Conservation (phyloP, 1,140 invertebrate genomes). For the fruit fly (Drosophila melanogaster) region Release_6_plus_ISO1_MT NT_033777.3:1388001-1388500, state of each 20-base stretch:
- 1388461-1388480: too few species aligned
- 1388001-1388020: conserved; percentile 19
- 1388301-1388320: too few species aligned
- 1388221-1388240: not conserved
- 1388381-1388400: too few species aligned
- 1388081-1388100: conserved; percentile 13
- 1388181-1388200: too few species aligned
- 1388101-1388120: conserved; percentile 5
- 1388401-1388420: too few species aligned
- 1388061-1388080: conserved; percentile 3
- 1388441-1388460: not conserved
- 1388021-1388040: conserved; percentile 12
- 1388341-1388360: too few species aligned
- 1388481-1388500: too few species aligned
- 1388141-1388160: not conserved
- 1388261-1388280: not conserved
- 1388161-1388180: not conserved
- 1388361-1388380: too few species aligned
- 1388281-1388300: too few species aligned
- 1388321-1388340: too few species aligned
- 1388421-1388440: too few species aligned
- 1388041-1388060: conserved; percentile 11
- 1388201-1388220: too few species aligned
- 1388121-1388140: not conserved
- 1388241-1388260: not conserved